Percentiles rank a stretch among this genome's conserved stretches.
phyloP scores from a whole-genome alignment of 1,140 invertebrate species.

The Pogonus chalceus region DNA sequence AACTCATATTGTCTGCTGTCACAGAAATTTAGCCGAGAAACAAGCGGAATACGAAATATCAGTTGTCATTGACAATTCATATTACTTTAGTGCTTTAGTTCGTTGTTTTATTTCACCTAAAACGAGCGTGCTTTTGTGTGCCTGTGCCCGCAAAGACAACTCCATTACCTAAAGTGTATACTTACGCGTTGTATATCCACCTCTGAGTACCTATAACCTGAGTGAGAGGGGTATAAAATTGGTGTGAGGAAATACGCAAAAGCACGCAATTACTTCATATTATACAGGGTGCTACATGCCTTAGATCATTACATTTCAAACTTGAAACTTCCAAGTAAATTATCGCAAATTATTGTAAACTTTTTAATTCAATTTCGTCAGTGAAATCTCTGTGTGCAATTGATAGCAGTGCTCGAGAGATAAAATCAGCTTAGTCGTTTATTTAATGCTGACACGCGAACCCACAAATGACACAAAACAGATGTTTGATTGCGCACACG shows the following conservation, averaged over 20 bases:
- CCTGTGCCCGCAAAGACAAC: no score
- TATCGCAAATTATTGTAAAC: not conserved
- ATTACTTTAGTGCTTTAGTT: no score
- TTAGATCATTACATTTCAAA: not conserved
- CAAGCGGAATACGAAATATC: no score
- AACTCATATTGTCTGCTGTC: no score
- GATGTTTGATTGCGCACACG: no score
- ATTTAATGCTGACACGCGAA: constrained; percentile 3
- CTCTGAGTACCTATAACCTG: not conserved
- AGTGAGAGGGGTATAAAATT: not conserved
- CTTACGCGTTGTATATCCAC: not conserved
- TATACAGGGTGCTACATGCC: not conserved
- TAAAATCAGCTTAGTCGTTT: constrained; percentile 1
- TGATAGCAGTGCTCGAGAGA: constrained; percentile 1
- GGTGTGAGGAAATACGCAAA: not conserved
- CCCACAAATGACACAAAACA: not conserved
- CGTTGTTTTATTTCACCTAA: no score
- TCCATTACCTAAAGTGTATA: not conserved
- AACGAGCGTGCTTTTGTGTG: no score
- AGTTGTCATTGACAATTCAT: no score
- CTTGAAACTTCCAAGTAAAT: not conserved
- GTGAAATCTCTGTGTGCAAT: not conserved
- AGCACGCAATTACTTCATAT: not conserved
- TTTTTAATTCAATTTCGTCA: constrained; percentile 3
- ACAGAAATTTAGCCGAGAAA: no score